Evolutionary conservation across 2,888 invertebrate species (phyloP).

Genomic region (Nephrotoma flavescens): DNA sequence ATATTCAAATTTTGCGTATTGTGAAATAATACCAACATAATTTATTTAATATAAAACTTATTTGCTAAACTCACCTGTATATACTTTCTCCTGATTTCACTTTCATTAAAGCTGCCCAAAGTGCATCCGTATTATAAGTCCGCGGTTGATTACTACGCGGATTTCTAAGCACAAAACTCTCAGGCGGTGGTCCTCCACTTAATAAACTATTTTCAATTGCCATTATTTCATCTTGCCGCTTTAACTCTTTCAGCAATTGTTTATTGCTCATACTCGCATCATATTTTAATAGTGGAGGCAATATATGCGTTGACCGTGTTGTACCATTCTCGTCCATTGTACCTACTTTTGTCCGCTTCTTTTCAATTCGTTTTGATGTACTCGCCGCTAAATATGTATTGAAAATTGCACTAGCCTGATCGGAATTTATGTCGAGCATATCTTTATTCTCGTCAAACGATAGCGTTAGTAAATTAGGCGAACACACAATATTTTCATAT

Average conservation of each 20-base stretch:
- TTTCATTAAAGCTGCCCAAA: conserved; percentile 44
- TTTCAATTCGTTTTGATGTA: neutral
- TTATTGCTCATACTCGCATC: neutral
- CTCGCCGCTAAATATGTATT: neutral
- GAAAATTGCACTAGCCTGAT: neutral
- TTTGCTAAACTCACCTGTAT: conserved; percentile 30
- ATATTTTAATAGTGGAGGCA: neutral
- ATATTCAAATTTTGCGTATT: no score
- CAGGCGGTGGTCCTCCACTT: conserved; percentile 11
- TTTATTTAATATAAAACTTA: neutral
- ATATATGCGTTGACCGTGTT: neutral
- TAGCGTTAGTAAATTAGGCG: conserved; percentile 12
- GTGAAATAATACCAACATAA: neutral
- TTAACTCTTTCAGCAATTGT: conserved; percentile 2
- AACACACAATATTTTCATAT: conserved; percentile 14
- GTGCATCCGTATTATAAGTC: conserved; percentile 27
- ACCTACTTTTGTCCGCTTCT: neutral
- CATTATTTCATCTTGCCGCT: neutral
- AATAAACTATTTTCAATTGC: neutral
- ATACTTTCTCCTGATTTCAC: conserved; percentile 45
- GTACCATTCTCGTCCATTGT: neutral
- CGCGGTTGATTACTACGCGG: conserved; percentile 20
- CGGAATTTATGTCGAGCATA: conserved; percentile 5
- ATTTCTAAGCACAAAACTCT: conserved; percentile 16
- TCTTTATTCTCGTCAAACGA: conserved; percentile 8